Evolutionary conservation across 1,140 invertebrate species (phyloP).

Genomic region (Holotrichia oblita): DNA sequence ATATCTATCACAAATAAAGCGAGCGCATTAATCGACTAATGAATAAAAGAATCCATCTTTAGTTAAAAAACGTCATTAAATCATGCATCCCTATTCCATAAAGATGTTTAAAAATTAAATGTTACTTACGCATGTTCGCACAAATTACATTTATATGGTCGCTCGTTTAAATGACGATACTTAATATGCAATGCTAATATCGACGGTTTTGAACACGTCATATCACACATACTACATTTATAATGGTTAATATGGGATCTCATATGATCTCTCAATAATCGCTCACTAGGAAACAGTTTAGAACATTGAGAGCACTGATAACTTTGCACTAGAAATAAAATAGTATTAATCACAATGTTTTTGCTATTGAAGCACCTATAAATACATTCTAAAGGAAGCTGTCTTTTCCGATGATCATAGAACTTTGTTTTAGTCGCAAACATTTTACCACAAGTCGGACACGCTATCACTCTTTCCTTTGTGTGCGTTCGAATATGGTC

Average conservation of each 20-base stretch:
- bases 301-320: conserved; percentile 86
- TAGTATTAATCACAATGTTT: too few species aligned
- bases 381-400: conserved; percentile 70
- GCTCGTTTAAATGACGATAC: conserved; percentile 80
- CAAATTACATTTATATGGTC: conserved; percentile 77
- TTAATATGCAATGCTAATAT: conserved; percentile 82
- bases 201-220: conserved; percentile 84
- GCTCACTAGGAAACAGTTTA: conserved; percentile 79
- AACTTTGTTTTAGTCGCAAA: conserved; percentile 87
- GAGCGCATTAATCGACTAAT: too few species aligned
- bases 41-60: too few species aligned
- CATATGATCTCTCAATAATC: conserved; percentile 85
- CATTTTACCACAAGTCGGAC: conserved; percentile 85
- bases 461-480: conserved; percentile 86
- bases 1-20: too few species aligned
- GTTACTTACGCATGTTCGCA: conserved; percentile 73
- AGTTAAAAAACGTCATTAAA: too few species aligned
- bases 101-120: too few species aligned
- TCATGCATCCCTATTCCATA: too few species aligned
- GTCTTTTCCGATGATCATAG: conserved; percentile 84
- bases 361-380: background rate
- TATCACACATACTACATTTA: conserved; percentile 89
- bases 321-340: conserved; percentile 67
- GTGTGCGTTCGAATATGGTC: conserved; percentile 86
- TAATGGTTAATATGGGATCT: conserved; percentile 88